A percentile compares a stretch with the other conserved stretches of the same genome.
These are phyloP conservation scores for Melanerpes formicivorus DNA, from an alignment of 2,113 vertebrate genomes.

Conservation along the genomic window DNA sequence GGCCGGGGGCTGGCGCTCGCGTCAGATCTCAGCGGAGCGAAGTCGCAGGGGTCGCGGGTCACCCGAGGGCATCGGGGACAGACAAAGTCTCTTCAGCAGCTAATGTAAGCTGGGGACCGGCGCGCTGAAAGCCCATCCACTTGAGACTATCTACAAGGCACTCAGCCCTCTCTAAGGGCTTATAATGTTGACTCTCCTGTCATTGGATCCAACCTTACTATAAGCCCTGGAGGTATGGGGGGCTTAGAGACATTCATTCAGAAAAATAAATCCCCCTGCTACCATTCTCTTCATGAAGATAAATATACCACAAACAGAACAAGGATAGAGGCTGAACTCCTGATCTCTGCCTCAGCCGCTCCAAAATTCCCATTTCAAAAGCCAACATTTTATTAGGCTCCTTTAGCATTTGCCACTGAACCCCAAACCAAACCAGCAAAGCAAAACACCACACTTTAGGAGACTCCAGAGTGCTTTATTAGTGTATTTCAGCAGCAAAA, in stretches of 20 bases:
- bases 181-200: conserved; percentile 82
- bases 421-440: not conserved
- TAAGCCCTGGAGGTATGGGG: conserved; percentile 77
- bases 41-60: conserved; percentile 81
- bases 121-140: conserved; percentile 81
- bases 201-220: conserved; percentile 77
- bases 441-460: not conserved
- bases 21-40: conserved; percentile 70
- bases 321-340: conserved; percentile 66
- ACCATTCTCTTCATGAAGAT: conserved; percentile 73
- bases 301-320: conserved; percentile 74
- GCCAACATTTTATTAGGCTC: conserved; percentile 44
- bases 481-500: conserved; percentile 46
- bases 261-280: conserved; percentile 73
- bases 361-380: conserved; percentile 72
- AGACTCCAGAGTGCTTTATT: conserved; percentile 23
- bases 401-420: conserved; percentile 60
- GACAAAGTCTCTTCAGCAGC: conserved; percentile 79
- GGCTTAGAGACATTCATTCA: conserved; percentile 74
- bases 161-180: conserved; percentile 78
- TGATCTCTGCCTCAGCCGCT: conserved; percentile 60
- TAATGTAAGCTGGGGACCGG: conserved; percentile 80
- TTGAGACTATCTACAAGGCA: conserved; percentile 80
- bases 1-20: conserved; percentile 64
- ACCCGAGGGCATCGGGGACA: conserved; percentile 76